Base-by-base conservation (phyloP, 2,888 invertebrate species). In the Erpobdella octoculata region DNA sequence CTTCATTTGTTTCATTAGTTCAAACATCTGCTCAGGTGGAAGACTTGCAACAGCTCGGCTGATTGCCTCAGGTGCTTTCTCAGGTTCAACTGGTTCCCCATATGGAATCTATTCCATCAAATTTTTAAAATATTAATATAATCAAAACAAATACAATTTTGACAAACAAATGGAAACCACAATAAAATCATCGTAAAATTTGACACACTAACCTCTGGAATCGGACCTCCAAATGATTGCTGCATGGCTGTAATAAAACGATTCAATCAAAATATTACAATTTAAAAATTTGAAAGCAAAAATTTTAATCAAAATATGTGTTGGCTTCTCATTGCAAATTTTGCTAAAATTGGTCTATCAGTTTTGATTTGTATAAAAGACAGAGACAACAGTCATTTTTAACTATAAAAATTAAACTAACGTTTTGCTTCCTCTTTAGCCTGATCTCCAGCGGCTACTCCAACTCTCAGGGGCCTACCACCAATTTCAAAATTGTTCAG, bases 1-100 rank as follows among this genome's bases (percentile, higher is more conserved):
- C 83, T 97, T 98, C 96, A 98, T 97, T 84, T 98, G 97, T 79
- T 95, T 95, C 95, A 99, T 97, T 1, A 99, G 86, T 80, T 98
- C 97, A 86, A 95, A 98, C 97, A 99, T 98, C 84, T 98, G 96
- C 81, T 99, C 98, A 0, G 98, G 97, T 0, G 98, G 97, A 68
- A 99, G 84, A 18, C 95, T 95, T 0, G 97, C 96, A 0, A 98
- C 96, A 1, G 95, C 94, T 85, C 94, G 93, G 76, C 94, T 93
- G 53, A 82, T 83, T 0, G 92, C 91, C 84, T 98, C 96, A 0
- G 97, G 97, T 0, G 97, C 96, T 83, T 96, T 93, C 76, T 93
- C 93, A 0, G 96, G 89, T 75, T 93, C 92, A 59, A 93, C 90
- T 8, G 91, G 80, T 38, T 82, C 92, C 0, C 95, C 95, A 83